These are phyloP conservation scores for Ciconia boyciana DNA, from an alignment of 2,113 vertebrate species.

Conservation along the genomic window DNA sequence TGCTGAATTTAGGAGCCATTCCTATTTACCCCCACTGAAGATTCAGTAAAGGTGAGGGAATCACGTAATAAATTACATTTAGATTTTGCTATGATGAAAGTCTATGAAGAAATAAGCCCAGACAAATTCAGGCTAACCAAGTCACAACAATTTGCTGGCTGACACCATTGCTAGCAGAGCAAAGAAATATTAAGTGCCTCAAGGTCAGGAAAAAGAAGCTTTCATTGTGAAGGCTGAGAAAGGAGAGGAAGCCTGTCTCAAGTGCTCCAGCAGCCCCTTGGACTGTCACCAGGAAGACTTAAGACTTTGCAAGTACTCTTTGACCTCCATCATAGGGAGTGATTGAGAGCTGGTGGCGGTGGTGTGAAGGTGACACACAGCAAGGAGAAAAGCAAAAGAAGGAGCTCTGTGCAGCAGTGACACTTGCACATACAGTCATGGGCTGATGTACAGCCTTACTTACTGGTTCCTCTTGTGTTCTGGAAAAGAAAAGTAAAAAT, in stretches of 20 bases:
- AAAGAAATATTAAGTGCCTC: background rate
- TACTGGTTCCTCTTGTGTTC: background rate
- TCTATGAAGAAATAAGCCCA: background rate
- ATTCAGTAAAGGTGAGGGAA: background rate
- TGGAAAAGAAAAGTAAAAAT: conserved; percentile 15
- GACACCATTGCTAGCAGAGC: background rate
- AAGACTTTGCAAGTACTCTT: background rate
- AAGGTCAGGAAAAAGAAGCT: background rate
- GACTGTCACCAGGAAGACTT: conserved; percentile 2
- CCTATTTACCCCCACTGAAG: background rate
- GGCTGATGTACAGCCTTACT: conserved; percentile 5
- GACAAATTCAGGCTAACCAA: background rate
- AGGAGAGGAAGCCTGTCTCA: background rate
- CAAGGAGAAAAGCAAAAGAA: background rate
- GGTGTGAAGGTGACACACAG: conserved; percentile 8
- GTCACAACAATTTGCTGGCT: background rate
- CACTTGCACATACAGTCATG: background rate
- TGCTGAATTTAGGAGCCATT: background rate
- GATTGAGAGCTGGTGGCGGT: background rate
- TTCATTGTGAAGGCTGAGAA: background rate
- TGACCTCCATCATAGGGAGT: background rate
- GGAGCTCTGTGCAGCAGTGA: background rate
- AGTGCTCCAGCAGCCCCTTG: background rate
- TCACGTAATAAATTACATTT: background rate
- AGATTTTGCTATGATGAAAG: background rate